Conservation (phyloP, 2,797 vertebrate species). For the Limnodromus scolopaceus region DNA sequence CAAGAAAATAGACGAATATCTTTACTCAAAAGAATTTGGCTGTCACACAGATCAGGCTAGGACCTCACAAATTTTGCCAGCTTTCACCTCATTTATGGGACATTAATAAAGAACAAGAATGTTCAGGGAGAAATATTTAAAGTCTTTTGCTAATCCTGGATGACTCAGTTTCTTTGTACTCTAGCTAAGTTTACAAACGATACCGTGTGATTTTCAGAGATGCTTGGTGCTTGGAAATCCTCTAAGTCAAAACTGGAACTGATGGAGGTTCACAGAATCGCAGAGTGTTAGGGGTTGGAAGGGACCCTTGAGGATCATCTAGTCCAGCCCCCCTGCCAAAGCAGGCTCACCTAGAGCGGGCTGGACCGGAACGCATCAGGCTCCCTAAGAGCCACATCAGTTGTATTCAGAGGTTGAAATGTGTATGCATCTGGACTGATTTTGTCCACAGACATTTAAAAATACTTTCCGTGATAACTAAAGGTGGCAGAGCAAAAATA, state of each 20-base stretch:
- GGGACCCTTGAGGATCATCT: background rate
- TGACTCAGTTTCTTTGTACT: background rate
- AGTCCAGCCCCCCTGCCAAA: background rate
- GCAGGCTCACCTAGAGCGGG: background rate
- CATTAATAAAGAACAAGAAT: background rate
- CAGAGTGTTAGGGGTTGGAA: background rate
- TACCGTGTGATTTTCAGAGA: background rate
- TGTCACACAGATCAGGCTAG: background rate
- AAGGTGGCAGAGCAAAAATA: background rate
- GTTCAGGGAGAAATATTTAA: background rate
- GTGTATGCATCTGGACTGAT: background rate
- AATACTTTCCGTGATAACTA: background rate
- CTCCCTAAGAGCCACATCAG: accelerated
- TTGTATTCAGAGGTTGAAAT: background rate
- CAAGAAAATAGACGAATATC: background rate
- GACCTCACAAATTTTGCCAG: background rate
- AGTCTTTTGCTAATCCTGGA: background rate
- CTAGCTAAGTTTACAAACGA: background rate
- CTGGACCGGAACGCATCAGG: background rate
- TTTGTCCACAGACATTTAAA: background rate
- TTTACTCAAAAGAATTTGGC: background rate
- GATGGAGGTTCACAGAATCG: background rate
- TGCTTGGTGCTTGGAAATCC: background rate
- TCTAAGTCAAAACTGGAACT: background rate
- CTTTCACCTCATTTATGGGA: background rate